Evolutionary conservation across 2,797 vertebrate genomes (phyloP), one percentile per base, ranked within the genome.

Genomic region (Clamator glandarius): DNA sequence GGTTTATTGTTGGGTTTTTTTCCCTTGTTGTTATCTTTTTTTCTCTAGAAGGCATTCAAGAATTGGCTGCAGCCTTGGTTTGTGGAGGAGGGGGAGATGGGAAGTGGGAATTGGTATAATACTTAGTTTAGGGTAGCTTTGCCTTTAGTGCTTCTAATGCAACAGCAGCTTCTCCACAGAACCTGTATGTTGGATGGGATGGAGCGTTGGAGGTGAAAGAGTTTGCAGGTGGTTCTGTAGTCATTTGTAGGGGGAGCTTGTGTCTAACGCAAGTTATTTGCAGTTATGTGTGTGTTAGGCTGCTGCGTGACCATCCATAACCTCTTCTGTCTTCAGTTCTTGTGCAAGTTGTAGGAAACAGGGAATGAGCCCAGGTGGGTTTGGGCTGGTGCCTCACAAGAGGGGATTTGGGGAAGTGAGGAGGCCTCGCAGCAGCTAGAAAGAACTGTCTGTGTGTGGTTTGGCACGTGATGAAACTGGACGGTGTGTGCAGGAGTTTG

Each of bases 201-300:
- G 3, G 58, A 39, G 64, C 79, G 58, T 14, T 11, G 61, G 76
- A 14, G 55, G 4, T 12, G 25, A 5, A 28, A 62, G 41, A 25
- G 16, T 23, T 24, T 3, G 24, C 0, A 3, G 50, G n/a, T 51
- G 84, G 10, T 23, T 0, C 0, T 12, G 14, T 12, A 1, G 24
- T n/a, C 9, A 4, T 10, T 2, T 12, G 24, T 2, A n/a, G 42
- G 33, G 26, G 19, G 46, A 55, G 16, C 26, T 17, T 12, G 21
- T 8, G 5, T 29, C 61, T 29, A 8, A 7, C 57, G 1, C 2
- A 3, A 44, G 16, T 44, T 35, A 7, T 48, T 67, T 54, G 39
- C 33, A 52, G 80, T 74, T 3, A 1, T 0, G 0, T 20, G 11
- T 14, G 6, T 29, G 15, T 50, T 15, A 5, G 59, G 21, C 28